These are phyloP conservation scores for Bovichtus diacanthus DNA, from an alignment of 2,797 vertebrate species.

Conservation along the genomic window DNA sequence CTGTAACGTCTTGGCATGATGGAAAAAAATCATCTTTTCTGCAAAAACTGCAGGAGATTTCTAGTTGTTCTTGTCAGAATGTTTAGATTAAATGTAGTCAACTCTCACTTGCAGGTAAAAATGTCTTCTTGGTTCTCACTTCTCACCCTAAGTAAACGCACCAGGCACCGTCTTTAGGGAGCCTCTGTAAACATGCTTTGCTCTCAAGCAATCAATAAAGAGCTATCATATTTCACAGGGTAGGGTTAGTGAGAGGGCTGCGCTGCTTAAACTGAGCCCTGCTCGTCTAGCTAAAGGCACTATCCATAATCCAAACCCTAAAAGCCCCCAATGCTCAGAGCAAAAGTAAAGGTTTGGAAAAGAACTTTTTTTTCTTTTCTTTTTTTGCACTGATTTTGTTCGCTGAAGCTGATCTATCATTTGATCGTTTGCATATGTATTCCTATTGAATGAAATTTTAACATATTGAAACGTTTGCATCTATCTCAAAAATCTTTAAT, in stretches of 20 bases:
- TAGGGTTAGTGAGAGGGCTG: constrained; percentile 20
- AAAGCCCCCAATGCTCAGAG: neutral
- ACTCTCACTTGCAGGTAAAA: constrained; percentile 18
- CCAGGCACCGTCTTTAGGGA: constrained; percentile 38
- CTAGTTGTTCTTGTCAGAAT: neutral
- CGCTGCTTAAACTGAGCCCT: constrained; percentile 50
- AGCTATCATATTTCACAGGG: constrained; percentile 61
- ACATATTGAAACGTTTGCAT: neutral
- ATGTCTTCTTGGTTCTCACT: constrained; percentile 35
- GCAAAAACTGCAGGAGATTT: neutral
- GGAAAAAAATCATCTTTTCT: constrained; percentile 8
- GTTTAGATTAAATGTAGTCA: constrained; percentile 18
- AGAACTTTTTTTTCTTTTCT: neutral
- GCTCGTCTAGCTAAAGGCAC: constrained; percentile 30
- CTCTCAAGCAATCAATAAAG: constrained; percentile 68
- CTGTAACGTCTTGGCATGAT: neutral
- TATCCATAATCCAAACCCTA: constrained; percentile 48
- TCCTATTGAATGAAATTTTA: neutral
- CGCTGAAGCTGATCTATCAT: neutral
- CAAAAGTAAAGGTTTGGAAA: constrained; percentile 1
- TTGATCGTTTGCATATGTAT: constrained; percentile 4
- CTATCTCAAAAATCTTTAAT: neutral
- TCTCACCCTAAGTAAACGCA: constrained; percentile 35
- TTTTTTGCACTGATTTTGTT: neutral
- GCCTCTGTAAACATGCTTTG: constrained; percentile 43